Evolutionary conservation across 2,888 invertebrate species (phyloP).

Genomic region (Ennomos fuscantarius): DNA sequence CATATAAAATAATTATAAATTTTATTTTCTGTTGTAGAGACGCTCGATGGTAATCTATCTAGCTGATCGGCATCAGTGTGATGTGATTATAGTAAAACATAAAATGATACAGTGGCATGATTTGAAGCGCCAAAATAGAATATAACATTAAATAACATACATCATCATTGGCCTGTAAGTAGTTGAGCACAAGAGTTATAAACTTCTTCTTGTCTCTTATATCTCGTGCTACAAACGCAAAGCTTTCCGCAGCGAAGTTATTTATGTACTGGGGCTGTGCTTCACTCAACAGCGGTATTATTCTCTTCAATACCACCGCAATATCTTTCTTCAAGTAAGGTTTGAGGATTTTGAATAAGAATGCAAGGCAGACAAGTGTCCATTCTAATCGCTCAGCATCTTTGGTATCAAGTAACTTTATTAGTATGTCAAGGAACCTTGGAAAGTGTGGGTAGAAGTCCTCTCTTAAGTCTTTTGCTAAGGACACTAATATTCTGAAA

Average conservation of each 20-base stretch:
- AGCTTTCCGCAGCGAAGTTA: conserved; percentile 98
- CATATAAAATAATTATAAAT: too few species aligned
- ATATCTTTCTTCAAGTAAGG: conserved; percentile 93
- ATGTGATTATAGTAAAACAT: too few species aligned
- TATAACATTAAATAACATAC: conserved; percentile 76
- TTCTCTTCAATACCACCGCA: conserved; percentile 87
- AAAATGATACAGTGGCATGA: too few species aligned
- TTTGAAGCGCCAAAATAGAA: too few species aligned
- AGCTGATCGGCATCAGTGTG: too few species aligned
- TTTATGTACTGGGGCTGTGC: conserved; percentile 93
- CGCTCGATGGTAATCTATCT: too few species aligned
- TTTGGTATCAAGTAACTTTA: conserved; percentile 89
- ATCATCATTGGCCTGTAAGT: conserved; percentile 87
- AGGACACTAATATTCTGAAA: conserved; percentile 91
- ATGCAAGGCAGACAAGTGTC: conserved; percentile 93
- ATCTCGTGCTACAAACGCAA: conserved; percentile 97
- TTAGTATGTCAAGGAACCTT: conserved; percentile 89
- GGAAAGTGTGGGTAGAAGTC: conserved; percentile 96
- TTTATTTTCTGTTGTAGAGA: too few species aligned
- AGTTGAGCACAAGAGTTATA: conserved; percentile 88
- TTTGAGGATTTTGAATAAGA: conserved; percentile 95
- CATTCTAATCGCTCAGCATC: conserved; percentile 94
- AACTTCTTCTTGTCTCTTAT: conserved; percentile 92
- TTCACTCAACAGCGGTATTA: conserved; percentile 91
- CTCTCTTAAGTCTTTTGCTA: conserved; percentile 94